phyloP scores from a whole-genome alignment of 2,797 vertebrate species.

The Chelmon rostratus region DNA sequence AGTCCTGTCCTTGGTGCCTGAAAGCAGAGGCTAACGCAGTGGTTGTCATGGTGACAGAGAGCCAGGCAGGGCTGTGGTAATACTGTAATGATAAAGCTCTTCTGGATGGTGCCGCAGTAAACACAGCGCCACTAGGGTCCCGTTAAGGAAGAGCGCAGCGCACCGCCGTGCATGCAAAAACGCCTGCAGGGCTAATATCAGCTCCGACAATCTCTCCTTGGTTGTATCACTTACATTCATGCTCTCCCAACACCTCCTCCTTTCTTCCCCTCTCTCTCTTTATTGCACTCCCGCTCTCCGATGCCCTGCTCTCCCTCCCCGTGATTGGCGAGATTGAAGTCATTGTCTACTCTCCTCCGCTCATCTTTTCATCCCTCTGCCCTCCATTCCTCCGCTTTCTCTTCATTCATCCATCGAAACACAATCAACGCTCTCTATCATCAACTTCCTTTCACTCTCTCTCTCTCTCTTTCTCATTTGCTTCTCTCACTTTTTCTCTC shows the following conservation, averaged over 20 bases:
- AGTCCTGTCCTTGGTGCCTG: constrained; percentile 85
- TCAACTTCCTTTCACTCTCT: constrained; percentile 45
- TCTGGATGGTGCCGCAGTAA: constrained; percentile 84
- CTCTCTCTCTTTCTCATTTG: constrained; percentile 24
- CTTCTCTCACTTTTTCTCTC: constrained; percentile 27
- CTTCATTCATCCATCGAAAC: constrained; percentile 60
- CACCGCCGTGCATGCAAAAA: constrained; percentile 71
- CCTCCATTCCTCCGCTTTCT: constrained; percentile 59
- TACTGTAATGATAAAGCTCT: constrained; percentile 85
- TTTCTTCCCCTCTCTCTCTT: constrained; percentile 47
- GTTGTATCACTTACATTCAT: constrained; percentile 65
- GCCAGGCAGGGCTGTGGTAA: constrained; percentile 84
- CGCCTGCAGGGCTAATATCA: constrained; percentile 72
- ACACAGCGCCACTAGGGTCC: constrained; percentile 82
- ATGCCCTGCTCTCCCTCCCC: constrained; percentile 24
- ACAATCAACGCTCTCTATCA: constrained; percentile 57
- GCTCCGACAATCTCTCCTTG: constrained; percentile 53
- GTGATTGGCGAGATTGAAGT: constrained; percentile 53
- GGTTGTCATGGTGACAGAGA: constrained; percentile 87
- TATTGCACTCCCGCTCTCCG: constrained; percentile 45
- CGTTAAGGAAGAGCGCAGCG: constrained; percentile 76
- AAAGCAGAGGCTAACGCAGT: constrained; percentile 86
- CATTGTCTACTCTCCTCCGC: constrained; percentile 52
- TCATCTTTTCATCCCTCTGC: constrained; percentile 51
- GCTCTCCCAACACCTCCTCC: constrained; percentile 56